These are phyloP conservation scores for Alces alces DNA, from an alignment of 2,113 vertebrate genomes.

Conservation along the genomic window DNA sequence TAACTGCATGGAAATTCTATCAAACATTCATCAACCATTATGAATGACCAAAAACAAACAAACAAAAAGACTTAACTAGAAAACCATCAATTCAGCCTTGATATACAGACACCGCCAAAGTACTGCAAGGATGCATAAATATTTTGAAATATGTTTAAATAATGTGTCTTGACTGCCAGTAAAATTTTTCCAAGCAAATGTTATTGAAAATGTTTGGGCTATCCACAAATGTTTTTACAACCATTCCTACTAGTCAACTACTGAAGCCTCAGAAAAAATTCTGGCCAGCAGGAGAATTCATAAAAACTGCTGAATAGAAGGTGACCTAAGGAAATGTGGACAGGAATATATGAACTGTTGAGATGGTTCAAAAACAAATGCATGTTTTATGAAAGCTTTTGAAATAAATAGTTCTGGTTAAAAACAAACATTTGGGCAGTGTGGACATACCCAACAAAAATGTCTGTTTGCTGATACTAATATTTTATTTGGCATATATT, in stretches of 20 bases:
- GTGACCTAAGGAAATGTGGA: conserved; percentile 48
- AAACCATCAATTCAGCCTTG: conserved; percentile 55
- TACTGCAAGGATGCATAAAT: conserved; percentile 70
- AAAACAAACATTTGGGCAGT: conserved; percentile 59
- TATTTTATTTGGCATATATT: conserved; percentile 50
- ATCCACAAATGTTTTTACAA: conserved; percentile 71
- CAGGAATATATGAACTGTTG: conserved; percentile 41
- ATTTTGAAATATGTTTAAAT: conserved; percentile 77
- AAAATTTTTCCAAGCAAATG: conserved; percentile 75
- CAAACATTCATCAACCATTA: conserved; percentile 42
- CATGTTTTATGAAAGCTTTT: conserved; percentile 49
- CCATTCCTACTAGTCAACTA: conserved; percentile 67
- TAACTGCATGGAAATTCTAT: conserved; percentile 20
- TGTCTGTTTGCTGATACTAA: conserved; percentile 62
- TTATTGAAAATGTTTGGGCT: conserved; percentile 75
- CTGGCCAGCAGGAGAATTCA: conserved; percentile 40
- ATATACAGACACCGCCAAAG: conserved; percentile 50
- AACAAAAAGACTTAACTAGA: conserved; percentile 46
- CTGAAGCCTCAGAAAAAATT: conserved; percentile 55
- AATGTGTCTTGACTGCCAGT: conserved; percentile 70
- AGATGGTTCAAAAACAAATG: conserved; percentile 48
- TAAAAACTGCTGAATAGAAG: conserved; percentile 47
- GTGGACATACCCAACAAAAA: conserved; percentile 58
- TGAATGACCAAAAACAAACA: conserved; percentile 59
- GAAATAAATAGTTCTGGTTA: conserved; percentile 54